These are phyloP conservation scores for Malaclemys terrapin DNA, from an alignment of 2,113 vertebrate species.

Conservation along the genomic window DNA sequence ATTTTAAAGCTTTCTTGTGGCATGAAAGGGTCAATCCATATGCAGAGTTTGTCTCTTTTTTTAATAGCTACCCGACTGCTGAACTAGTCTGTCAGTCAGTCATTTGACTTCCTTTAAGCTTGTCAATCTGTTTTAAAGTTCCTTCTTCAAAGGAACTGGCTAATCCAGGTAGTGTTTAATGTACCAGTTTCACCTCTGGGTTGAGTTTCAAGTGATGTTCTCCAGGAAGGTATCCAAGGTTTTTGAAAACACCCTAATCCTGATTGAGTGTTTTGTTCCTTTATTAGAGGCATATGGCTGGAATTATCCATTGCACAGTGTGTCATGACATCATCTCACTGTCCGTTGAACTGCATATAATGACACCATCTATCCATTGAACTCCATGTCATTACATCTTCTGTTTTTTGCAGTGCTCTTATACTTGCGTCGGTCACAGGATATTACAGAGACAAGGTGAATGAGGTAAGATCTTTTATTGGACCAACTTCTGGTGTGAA, in stretches of 20 bases:
- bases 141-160: not conserved
- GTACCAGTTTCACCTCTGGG: not conserved
- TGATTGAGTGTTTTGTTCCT: not conserved
- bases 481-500: not conserved
- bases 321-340: rapidly evolving
- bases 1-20: rapidly evolving
- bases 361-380: not conserved
- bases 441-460: not conserved
- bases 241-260: not conserved
- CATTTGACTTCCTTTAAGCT: not conserved
- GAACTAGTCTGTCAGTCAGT: not conserved
- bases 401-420: not conserved
- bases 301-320: not conserved
- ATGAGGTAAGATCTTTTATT: not conserved
- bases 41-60: not conserved
- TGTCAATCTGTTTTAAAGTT: not conserved
- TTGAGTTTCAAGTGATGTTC: not conserved
- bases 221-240: not conserved
- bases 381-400: rapidly evolving
- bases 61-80: not conserved
- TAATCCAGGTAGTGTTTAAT: not conserved
- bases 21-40: not conserved
- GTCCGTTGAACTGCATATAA: rapidly evolving
- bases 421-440: not conserved
- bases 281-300: not conserved